phyloP scores from a whole-genome alignment of 2,888 invertebrate genomes.

The Rhimphoctona megacephalus region DNA sequence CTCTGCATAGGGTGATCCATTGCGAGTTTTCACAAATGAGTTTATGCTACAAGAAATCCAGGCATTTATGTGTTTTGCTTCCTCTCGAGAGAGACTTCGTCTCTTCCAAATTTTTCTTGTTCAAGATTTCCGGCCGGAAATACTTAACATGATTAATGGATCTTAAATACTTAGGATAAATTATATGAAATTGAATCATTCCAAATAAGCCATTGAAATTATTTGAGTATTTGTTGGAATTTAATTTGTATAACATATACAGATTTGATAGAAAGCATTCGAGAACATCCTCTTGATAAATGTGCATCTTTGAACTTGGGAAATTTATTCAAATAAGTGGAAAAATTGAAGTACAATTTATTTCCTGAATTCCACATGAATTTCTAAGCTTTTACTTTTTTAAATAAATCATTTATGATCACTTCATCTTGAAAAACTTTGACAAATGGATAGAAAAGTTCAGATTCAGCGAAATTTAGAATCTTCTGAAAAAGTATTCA shows the following conservation, averaged over 20 bases:
- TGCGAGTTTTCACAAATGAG: conserved; percentile 39
- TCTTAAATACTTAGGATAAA: background rate
- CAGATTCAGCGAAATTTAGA: background rate
- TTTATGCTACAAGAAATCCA: conserved; percentile 9
- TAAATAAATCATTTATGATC: background rate
- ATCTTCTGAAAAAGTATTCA: background rate
- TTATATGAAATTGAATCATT: background rate
- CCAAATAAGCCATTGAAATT: background rate
- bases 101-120: background rate
- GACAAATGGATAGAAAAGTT: background rate
- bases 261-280: background rate
- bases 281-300: background rate
- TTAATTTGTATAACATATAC: background rate
- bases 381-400: background rate
- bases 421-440: background rate
- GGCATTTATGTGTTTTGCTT: conserved; percentile 17
- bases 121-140: background rate
- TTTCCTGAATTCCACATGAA: too few relatives aligned
- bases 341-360: background rate
- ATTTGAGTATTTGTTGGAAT: background rate
- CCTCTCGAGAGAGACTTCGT: background rate
- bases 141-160: background rate
- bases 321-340: background rate
- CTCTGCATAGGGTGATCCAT: conserved; percentile 39
- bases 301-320: background rate